phyloP scores from a whole-genome alignment of 2,797 vertebrate genomes.

The Syndactyla subalaris region DNA sequence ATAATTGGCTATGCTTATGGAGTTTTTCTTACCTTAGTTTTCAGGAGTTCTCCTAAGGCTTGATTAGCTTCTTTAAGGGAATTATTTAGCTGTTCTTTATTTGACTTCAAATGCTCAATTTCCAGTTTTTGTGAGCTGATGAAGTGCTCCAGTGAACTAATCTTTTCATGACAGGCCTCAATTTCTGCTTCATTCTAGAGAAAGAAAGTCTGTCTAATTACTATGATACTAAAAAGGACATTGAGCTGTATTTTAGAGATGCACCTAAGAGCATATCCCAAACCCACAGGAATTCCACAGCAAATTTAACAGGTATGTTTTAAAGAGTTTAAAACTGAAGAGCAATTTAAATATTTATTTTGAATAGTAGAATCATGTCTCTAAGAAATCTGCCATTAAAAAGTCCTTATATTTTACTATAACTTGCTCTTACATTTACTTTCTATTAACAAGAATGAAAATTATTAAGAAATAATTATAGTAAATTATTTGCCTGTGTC shows the following conservation, averaged over 20 bases:
- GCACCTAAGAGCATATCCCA: background rate
- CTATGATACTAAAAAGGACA: background rate
- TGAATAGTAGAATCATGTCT: background rate
- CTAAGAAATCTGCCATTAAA: background rate
- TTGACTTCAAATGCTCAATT: slow-evolving; percentile 68
- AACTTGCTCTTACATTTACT: background rate
- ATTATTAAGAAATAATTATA: background rate
- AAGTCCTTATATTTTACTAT: background rate
- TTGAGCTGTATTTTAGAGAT: background rate
- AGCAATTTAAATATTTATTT: background rate
- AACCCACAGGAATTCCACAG: background rate
- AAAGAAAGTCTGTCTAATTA: slow-evolving; percentile 10
- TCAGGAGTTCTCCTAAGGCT: slow-evolving; percentile 59
- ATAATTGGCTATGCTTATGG: background rate
- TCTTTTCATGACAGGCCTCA: slow-evolving; percentile 54
- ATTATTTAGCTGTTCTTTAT: slow-evolving; percentile 65
- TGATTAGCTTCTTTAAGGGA: slow-evolving; percentile 60
- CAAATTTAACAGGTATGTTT: background rate
- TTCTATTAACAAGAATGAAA: background rate
- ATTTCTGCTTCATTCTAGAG: slow-evolving; percentile 69
- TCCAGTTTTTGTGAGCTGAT: slow-evolving; percentile 67
- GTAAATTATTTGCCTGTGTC: background rate
- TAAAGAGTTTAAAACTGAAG: background rate
- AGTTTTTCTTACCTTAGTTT: slow-evolving; percentile 65
- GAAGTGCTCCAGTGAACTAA: slow-evolving; percentile 50